Base-by-base conservation (phyloP, 2,888 invertebrate species). In the Agonopterix alstromeriana region DNA sequence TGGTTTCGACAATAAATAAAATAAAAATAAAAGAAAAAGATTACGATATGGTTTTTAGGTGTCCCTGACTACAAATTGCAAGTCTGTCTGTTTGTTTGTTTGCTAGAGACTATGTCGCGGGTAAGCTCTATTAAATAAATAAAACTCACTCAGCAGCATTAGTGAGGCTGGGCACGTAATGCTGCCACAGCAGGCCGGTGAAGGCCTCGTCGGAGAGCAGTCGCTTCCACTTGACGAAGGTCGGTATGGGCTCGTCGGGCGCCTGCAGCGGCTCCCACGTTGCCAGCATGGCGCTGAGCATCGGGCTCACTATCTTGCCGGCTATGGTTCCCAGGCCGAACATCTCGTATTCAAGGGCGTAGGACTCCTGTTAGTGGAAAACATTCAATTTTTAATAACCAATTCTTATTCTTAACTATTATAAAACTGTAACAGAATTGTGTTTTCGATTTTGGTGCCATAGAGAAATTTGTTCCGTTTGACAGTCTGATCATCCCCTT, bases 121-220 rank as follows among this genome's bases (percentile, higher is more conserved):
- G n/a, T n/a, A n/a, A n/a, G n/a, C n/a, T 2, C 17, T 10, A 36
- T 10, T 43, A 17, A 17, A 4, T 17, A 17, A 17, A 17, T 35
- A 44, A 10, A 61, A 92, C 92, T 91, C 79, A 94, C 94, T 92
- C 91, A 57, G 94, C 91, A 42, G 94, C 93, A 41, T 90, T 88
- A 61, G 94, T 91, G 53, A 98, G 89, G 51, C 91, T 90, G n/a
- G 97, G 97, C 88, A 97, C 93, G 93, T 97, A 96, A 53, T 95
- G 93, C 69, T 96, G 95, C 97, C 97, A 97, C 58, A 98, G 84
- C 50, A 98, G 85, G 63, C 93, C 92, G 78, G 96, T 94, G 70
- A 95, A 97, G 0, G 96, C 94, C 59, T 91, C 92, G 40, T 90
- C 82, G 5, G 90, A 87, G 41, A 95, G 76, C 55, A 95, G 90